These are phyloP conservation scores for Calypte anna DNA, from an alignment of 2,113 vertebrate species.

Conservation along the genomic window DNA sequence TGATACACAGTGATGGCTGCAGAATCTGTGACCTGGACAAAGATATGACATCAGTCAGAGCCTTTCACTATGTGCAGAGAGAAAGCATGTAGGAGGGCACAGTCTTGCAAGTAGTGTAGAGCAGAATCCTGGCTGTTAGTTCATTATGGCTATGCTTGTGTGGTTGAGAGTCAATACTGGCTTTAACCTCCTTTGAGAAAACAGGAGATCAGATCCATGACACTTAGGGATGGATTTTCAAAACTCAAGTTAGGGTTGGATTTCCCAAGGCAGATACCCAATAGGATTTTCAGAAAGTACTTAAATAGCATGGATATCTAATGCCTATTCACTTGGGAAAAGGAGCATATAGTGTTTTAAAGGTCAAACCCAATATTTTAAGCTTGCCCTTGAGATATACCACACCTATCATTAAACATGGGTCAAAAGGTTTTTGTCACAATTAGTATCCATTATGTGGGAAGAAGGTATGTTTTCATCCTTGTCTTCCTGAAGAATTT, in stretches of 20 bases:
- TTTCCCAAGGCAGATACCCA: background rate
- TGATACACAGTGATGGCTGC: background rate
- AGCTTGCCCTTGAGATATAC: background rate
- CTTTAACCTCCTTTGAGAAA: background rate
- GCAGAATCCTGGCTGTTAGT: background rate
- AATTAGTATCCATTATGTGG: background rate
- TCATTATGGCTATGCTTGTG: background rate
- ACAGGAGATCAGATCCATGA: background rate
- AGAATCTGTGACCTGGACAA: background rate
- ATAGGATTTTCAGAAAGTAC: background rate
- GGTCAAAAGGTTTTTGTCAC: background rate
- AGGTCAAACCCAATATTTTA: slow-evolving; percentile 21
- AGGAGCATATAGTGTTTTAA: background rate
- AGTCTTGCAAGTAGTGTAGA: background rate
- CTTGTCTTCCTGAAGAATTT: background rate
- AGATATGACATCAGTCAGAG: background rate
- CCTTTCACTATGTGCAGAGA: background rate
- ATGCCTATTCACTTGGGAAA: background rate
- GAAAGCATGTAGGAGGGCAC: background rate
- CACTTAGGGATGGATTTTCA: background rate
- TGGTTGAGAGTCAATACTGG: background rate
- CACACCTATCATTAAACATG: background rate
- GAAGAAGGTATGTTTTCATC: background rate
- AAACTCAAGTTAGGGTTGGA: background rate
- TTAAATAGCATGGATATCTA: background rate